These are phyloP conservation scores for Agrilus cyanescens DNA, from an alignment of 2,888 invertebrate species.

Conservation along the genomic window DNA sequence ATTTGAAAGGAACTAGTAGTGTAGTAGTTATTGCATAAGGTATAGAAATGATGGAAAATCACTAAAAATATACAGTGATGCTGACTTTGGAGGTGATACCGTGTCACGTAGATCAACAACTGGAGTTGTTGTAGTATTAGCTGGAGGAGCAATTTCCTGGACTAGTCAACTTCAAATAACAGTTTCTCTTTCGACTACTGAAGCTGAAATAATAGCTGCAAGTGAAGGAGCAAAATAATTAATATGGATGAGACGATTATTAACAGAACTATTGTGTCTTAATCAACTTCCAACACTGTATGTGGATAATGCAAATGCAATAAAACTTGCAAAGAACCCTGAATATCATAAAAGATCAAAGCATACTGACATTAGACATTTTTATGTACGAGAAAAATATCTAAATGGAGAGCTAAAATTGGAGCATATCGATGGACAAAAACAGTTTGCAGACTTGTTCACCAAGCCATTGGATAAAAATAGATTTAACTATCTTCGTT, in stretches of 20 bases:
- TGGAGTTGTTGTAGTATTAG: slow-evolving; percentile 14
- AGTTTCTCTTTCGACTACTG: slow-evolving; percentile 23
- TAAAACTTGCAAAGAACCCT: slow-evolving; percentile 11
- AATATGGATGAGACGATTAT: slow-evolving; percentile 19
- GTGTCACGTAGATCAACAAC: slow-evolving; percentile 11
- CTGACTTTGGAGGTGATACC: slow-evolving; percentile 16
- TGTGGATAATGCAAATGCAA: slow-evolving; percentile 12
- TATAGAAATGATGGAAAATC: slow-evolving; percentile 3
- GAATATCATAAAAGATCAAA: slow-evolving; percentile 12
- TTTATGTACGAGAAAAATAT: slow-evolving; percentile 11
- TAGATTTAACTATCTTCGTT: slow-evolving; percentile 2
- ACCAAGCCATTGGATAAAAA: slow-evolving; percentile 4
- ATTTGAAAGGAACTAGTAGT: slow-evolving; percentile 10
- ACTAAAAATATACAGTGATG: slow-evolving; percentile 15
- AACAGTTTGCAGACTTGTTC: slow-evolving; percentile 5
- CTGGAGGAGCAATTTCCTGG: slow-evolving; percentile 21
- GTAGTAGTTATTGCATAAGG: not conserved
- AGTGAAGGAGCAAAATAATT: slow-evolving; percentile 19
- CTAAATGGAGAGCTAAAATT: slow-evolving; percentile 2
- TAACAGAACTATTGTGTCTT: slow-evolving; percentile 9
- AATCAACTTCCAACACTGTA: slow-evolving; percentile 7
- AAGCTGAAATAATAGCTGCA: slow-evolving; percentile 23
- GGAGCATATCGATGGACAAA: slow-evolving; percentile 2
- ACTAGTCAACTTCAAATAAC: slow-evolving; percentile 20
- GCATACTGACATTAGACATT: slow-evolving; percentile 12